Evolutionary conservation across 2,797 vertebrate genomes (phyloP).

Genomic region (Melanotaenia parkinsoni): DNA sequence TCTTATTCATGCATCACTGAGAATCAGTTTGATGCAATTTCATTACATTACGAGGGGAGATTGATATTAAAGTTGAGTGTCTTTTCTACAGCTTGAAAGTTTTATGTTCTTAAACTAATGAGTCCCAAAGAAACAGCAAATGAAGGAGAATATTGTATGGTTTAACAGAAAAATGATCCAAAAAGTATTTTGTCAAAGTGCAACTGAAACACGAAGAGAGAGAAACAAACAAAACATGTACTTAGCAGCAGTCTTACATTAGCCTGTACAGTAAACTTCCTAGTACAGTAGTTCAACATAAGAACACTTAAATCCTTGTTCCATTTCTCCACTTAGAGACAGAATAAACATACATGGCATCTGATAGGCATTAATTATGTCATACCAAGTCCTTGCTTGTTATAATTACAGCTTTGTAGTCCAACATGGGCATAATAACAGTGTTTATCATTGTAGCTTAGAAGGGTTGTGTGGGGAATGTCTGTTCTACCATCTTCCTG

Average conservation of each 20-base stretch:
- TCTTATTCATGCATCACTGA: conserved; percentile 75
- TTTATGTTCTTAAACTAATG: conserved; percentile 70
- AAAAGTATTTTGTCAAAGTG: conserved; percentile 13
- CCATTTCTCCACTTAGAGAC: conserved; percentile 43
- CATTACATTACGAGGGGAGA: conserved; percentile 68
- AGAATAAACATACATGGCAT: conserved; percentile 58
- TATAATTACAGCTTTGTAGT: conserved; percentile 73
- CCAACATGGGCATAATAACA: conserved; percentile 73
- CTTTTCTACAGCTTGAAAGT: conserved; percentile 50
- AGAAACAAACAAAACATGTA: conserved; percentile 3
- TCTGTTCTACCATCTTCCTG: conserved; percentile 55
- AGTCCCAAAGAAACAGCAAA: conserved; percentile 55
- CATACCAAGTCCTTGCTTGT: conserved; percentile 63
- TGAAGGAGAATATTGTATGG: conserved; percentile 31
- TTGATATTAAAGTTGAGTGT: conserved; percentile 70
- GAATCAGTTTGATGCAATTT: conserved; percentile 76
- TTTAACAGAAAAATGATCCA: not conserved
- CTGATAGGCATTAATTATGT: conserved; percentile 76
- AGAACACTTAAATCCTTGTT: conserved; percentile 41
- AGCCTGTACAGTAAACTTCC: conserved; percentile 17
- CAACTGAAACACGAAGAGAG: conserved; percentile 8
- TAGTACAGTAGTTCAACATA: conserved; percentile 28
- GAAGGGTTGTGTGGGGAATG: conserved; percentile 49
- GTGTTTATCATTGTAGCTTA: conserved; percentile 75
- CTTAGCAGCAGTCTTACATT: conserved; percentile 10